phyloP scores from a whole-genome alignment of 2,797 vertebrate species.

The Oreochromis mossambicus region DNA sequence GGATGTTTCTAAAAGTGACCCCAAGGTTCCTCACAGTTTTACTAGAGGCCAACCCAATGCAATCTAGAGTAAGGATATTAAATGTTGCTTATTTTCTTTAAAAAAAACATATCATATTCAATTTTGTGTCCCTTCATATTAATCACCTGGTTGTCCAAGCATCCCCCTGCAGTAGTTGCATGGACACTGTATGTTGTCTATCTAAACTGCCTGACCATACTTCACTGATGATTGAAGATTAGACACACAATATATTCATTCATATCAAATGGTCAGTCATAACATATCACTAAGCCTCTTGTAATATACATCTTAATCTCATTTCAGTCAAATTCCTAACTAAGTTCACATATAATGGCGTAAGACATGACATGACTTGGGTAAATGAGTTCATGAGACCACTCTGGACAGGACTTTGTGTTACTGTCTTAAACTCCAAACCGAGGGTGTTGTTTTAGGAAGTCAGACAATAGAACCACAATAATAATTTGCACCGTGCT shows the following conservation, averaged over 20 bases:
- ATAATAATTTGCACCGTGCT: constrained; percentile 36
- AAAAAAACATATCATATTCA: background rate
- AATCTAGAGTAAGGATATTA: background rate
- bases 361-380: background rate
- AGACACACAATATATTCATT: background rate
- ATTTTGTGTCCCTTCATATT: background rate
- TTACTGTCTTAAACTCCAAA: constrained; percentile 26
- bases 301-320: background rate
- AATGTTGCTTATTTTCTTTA: background rate
- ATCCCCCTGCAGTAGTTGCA: background rate
- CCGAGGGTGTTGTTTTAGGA: constrained; percentile 39
- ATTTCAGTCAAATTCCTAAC: background rate
- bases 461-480: constrained; percentile 46
- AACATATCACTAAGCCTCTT: background rate
- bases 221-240: background rate
- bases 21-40: background rate
- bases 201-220: background rate
- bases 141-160: background rate
- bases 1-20: background rate
- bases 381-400: constrained; percentile 12
- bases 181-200: background rate
- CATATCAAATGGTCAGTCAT: background rate
- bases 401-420: background rate
- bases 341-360: background rate
- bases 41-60: background rate